phyloP scores from a whole-genome alignment of 2,113 vertebrate genomes.

The Copsychus sechellarum region DNA sequence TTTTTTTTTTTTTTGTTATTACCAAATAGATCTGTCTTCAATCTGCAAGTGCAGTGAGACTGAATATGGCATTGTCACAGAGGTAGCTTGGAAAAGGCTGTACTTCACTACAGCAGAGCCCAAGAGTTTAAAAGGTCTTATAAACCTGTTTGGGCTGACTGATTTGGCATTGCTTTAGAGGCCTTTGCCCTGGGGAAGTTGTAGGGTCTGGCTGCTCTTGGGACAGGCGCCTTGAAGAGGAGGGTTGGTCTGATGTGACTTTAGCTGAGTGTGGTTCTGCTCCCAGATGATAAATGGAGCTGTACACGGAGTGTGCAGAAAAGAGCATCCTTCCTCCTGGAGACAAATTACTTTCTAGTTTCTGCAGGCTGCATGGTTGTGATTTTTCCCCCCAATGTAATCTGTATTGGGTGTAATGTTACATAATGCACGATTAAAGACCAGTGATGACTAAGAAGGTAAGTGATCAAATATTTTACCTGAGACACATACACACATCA shows the following conservation, averaged over 20 bases:
- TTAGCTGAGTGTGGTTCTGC: background rate
- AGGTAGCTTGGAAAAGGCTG: background rate
- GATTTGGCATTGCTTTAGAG: background rate
- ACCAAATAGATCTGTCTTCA: background rate
- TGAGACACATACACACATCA: background rate
- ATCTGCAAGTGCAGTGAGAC: background rate
- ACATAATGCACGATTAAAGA: constrained; percentile 54
- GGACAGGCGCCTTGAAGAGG: background rate
- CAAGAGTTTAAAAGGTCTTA: background rate
- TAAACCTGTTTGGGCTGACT: background rate
- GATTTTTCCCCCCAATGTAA: background rate
- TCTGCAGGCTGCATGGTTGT: constrained; percentile 19
- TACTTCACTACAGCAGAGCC: background rate
- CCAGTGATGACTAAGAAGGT: constrained; percentile 46
- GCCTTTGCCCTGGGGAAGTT: constrained; percentile 6
- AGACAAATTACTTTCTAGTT: constrained; percentile 48
- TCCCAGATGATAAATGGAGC: constrained; percentile 43
- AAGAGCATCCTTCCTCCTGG: constrained; percentile 42
- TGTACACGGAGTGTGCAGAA: background rate
- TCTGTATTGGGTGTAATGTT: constrained; percentile 39
- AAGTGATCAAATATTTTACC: constrained; percentile 54
- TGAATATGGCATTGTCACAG: background rate
- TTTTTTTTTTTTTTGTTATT: background rate
- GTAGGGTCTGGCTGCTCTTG: background rate
- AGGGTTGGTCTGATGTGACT: background rate